Conservation (phyloP, 2,797 vertebrate species). For the Cyclopterus lumpus region DNA sequence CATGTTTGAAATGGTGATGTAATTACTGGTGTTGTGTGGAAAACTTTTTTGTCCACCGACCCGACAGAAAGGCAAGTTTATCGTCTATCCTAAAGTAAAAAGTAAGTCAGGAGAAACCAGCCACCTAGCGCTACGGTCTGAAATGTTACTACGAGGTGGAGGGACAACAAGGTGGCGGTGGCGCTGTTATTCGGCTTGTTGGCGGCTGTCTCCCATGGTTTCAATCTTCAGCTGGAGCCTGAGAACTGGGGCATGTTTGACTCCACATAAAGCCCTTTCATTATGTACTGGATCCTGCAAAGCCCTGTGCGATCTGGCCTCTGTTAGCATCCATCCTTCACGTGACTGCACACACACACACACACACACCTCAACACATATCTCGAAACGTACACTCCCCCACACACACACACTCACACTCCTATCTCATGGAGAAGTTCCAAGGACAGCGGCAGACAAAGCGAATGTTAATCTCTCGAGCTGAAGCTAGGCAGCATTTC, state of each 20-base stretch:
- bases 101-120: background rate
- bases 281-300: conserved; percentile 71
- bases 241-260: conserved; percentile 75
- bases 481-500: conserved; percentile 66
- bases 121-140: background rate
- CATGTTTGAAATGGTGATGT: background rate
- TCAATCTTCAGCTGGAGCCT: conserved; percentile 47
- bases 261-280: conserved; percentile 69
- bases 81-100: too few species aligned
- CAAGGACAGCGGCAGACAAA: conserved; percentile 73
- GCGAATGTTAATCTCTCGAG: conserved; percentile 76
- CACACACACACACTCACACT: conserved; percentile 15
- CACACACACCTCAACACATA: conserved; percentile 9
- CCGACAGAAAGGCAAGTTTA: background rate
- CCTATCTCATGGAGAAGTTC: background rate
- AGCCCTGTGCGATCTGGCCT: conserved; percentile 65
- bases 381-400: background rate
- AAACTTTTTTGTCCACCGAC: background rate
- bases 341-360: conserved; percentile 51
- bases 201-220: conserved; percentile 43
- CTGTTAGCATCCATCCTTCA: conserved; percentile 58
- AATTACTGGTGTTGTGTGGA: background rate
- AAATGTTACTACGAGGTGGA: background rate
- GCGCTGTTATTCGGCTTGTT: conserved; percentile 32
- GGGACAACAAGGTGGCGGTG: background rate